Conservation (phyloP, 37 sponge, comb jelly and placozoan species). For the Beroe forskalii region DNA sequence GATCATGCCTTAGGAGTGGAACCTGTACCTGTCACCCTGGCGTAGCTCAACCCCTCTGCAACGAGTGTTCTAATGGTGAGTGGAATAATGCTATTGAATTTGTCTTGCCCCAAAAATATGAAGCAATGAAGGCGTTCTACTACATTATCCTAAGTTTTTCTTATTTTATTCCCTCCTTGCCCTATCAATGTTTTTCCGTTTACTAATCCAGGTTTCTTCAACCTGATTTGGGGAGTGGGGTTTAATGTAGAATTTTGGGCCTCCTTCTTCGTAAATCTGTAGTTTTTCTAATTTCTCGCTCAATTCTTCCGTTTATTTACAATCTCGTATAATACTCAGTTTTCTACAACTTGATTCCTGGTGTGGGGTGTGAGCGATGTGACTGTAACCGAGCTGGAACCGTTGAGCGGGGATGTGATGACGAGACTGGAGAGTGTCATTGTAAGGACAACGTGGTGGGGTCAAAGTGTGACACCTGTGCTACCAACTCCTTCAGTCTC, state of each 20-base stretch:
- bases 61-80: conserved; percentile 2
- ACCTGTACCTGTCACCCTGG: conserved; percentile 40
- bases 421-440: conserved; percentile 35
- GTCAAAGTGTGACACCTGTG: conserved; percentile 62
- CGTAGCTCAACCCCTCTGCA: conserved; percentile 47
- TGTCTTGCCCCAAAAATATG: too few species aligned
- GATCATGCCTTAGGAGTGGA: neutral
- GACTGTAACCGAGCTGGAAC: conserved; percentile 2
- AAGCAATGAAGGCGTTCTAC: too few species aligned
- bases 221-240: too few species aligned
- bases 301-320: too few species aligned
- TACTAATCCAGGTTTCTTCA: too few species aligned
- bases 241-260: too few species aligned
- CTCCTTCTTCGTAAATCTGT: too few species aligned
- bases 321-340: neutral
- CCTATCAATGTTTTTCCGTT: too few species aligned
- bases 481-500: conserved; percentile 10
- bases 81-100: too few species aligned
- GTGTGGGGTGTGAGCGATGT: conserved; percentile 7
- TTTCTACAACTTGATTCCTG: conserved; percentile 56
- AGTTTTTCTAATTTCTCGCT: too few species aligned
- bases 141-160: too few species aligned
- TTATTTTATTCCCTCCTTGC: too few species aligned
- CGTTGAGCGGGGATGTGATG: conserved; percentile 21
- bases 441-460: conserved; percentile 65